Evolutionary conservation across 2,113 vertebrate genomes (phyloP).

Genomic region (Struthidea cinerea): DNA sequence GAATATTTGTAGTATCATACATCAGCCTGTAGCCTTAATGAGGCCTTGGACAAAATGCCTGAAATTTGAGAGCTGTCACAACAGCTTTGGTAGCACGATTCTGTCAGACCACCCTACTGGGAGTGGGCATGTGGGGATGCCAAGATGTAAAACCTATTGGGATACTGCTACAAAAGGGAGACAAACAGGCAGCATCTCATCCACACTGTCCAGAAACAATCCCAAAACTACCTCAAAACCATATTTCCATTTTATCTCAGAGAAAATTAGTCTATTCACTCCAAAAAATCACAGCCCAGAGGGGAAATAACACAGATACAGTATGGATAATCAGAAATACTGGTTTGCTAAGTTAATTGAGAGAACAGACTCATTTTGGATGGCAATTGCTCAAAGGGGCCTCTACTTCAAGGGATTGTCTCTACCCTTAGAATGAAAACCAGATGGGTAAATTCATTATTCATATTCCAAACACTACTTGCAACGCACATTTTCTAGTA

Average conservation of each 20-base stretch:
- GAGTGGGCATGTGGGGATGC: rapidly evolving
- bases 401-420: background rate
- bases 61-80: background rate
- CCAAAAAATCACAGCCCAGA: background rate
- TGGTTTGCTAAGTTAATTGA: background rate
- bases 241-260: background rate
- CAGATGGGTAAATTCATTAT: background rate
- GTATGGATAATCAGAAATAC: background rate
- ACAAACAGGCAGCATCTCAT: background rate
- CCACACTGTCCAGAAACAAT: background rate
- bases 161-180: background rate
- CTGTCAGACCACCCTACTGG: background rate
- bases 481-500: background rate
- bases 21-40: background rate
- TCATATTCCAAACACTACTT: background rate
- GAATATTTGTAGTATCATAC: background rate
- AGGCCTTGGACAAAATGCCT: background rate
- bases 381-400: background rate
- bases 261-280: background rate
- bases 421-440: background rate
- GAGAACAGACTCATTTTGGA: background rate
- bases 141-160: background rate
- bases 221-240: background rate
- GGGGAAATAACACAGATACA: background rate
- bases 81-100: rapidly evolving